A percentile compares a stretch with the other conserved stretches of the same genome.
These are phyloP conservation scores for Tribolium castaneum DNA, from an alignment of 1,140 invertebrate species.

Conservation along the genomic window DNA sequence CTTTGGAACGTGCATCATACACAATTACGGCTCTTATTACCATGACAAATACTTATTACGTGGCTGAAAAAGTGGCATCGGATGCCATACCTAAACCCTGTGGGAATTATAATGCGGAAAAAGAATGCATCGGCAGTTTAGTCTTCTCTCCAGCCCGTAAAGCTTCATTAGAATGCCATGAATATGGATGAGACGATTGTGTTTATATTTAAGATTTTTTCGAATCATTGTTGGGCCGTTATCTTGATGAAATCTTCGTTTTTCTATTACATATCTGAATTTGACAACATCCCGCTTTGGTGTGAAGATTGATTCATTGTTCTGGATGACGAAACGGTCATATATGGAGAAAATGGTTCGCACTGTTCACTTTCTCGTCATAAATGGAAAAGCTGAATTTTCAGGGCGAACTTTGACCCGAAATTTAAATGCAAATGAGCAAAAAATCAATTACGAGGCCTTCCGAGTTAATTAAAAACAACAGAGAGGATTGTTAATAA, in stretches of 20 bases:
- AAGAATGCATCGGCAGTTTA: neutral
- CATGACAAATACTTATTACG: slow-evolving; percentile 26
- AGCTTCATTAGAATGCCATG: neutral
- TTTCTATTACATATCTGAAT: slow-evolving; percentile 6
- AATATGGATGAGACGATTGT: slow-evolving; percentile 11
- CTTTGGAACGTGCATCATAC: slow-evolving; percentile 33
- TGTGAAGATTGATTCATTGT: slow-evolving; percentile 26
- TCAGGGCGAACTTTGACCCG: no score
- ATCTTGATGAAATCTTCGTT: slow-evolving; percentile 26
- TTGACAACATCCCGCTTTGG: slow-evolving; percentile 10
- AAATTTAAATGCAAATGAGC: neutral
- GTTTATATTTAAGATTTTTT: neutral
- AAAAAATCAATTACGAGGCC: neutral
- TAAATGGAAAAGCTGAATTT: neutral
- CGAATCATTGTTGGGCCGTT: neutral
- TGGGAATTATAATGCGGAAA: neutral
- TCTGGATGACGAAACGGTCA: neutral
- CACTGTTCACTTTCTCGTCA: neutral
- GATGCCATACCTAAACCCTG: neutral
- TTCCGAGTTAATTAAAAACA: neutral
- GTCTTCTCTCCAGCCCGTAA: neutral
- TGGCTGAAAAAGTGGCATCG: neutral
- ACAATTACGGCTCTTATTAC: slow-evolving; percentile 38
- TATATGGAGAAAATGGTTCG: neutral
- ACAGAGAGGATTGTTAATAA: neutral